A percentile compares a stretch with the other conserved stretches of the same genome.
phyloP scores from a whole-genome alignment of 2,113 vertebrate genomes.

The Hypocryptadius cinnamomeus region DNA sequence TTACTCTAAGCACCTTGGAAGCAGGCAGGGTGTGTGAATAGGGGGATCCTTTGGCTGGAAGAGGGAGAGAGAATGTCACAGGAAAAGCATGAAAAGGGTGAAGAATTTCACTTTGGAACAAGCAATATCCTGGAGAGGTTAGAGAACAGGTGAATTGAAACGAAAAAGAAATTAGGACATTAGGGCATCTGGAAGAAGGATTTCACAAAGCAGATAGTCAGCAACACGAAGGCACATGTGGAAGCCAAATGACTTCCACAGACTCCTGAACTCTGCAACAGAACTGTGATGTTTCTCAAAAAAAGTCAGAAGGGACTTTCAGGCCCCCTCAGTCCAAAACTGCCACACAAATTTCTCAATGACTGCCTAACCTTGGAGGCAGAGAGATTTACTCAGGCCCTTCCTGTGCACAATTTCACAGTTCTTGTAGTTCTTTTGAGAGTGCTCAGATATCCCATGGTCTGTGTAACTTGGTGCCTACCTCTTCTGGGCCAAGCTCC shows the following conservation, averaged over 20 bases:
- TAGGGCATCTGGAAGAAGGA: not conserved
- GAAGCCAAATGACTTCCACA: not conserved
- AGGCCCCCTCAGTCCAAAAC: not conserved
- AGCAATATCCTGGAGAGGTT: not conserved
- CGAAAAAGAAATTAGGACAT: not conserved
- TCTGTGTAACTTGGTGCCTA: not conserved
- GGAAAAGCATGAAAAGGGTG: not conserved
- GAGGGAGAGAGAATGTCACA: not conserved
- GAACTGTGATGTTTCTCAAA: not conserved
- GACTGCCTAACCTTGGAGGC: not conserved
- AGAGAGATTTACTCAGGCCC: not conserved
- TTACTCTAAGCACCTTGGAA: not conserved
- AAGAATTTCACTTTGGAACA: not conserved
- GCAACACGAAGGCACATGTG: not conserved
- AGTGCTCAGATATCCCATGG: fast-evolving
- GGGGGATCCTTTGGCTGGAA: not conserved
- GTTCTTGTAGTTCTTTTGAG: not conserved
- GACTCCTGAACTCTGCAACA: not conserved
- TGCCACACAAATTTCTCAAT: not conserved
- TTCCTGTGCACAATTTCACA: not conserved
- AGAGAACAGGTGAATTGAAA: not conserved
- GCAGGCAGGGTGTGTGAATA: not conserved
- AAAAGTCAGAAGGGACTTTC: not conserved
- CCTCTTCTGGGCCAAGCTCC: not conserved
- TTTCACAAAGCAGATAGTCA: not conserved